These are phyloP conservation scores for Drosophila aldrichi DNA, from an alignment of 2,888 invertebrate species.

Conservation along the genomic window DNA sequence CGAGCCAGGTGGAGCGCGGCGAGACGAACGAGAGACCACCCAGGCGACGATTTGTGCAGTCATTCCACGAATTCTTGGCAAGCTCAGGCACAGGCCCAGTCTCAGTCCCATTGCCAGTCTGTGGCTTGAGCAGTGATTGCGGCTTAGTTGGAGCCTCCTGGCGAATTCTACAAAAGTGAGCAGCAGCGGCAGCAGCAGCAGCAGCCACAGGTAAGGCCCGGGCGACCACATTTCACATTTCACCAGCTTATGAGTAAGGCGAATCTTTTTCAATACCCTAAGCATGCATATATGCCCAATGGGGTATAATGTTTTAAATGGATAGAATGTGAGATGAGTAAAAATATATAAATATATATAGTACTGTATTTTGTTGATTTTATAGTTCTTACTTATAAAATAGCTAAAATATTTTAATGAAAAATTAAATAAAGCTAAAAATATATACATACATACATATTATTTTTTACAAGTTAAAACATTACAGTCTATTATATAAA, in stretches of 20 bases:
- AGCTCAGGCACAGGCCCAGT: slow-evolving; percentile 35
- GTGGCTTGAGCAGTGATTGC: slow-evolving; percentile 45
- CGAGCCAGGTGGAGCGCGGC: neutral
- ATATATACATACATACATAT: too few species aligned
- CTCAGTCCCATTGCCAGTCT: slow-evolving; percentile 10
- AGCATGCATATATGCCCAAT: neutral
- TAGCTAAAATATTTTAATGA: too few species aligned
- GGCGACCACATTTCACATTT: slow-evolving; percentile 69
- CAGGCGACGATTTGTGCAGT: slow-evolving; percentile 77
- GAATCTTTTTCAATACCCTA: slow-evolving; percentile 16
- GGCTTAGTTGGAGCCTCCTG: slow-evolving; percentile 48
- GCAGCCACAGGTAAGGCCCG: neutral
- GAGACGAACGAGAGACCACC: slow-evolving; percentile 55
- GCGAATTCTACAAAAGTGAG: slow-evolving; percentile 52
- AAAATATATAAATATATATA: too few species aligned
- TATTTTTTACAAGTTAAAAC: too few species aligned
- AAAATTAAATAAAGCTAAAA: too few species aligned
- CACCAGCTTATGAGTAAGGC: slow-evolving; percentile 62
- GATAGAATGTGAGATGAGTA: neutral
- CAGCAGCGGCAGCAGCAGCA: neutral
- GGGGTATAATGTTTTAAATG: neutral
- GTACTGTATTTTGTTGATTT: too few species aligned
- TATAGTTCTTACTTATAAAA: too few species aligned
- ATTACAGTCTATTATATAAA: too few species aligned
- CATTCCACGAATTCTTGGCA: slow-evolving; percentile 76